A percentile compares a stretch with the other conserved stretches of the same genome.
These are phyloP conservation scores for Cirrhinus mrigala DNA, from an alignment of 2,797 vertebrate species.

Conservation along the genomic window DNA sequence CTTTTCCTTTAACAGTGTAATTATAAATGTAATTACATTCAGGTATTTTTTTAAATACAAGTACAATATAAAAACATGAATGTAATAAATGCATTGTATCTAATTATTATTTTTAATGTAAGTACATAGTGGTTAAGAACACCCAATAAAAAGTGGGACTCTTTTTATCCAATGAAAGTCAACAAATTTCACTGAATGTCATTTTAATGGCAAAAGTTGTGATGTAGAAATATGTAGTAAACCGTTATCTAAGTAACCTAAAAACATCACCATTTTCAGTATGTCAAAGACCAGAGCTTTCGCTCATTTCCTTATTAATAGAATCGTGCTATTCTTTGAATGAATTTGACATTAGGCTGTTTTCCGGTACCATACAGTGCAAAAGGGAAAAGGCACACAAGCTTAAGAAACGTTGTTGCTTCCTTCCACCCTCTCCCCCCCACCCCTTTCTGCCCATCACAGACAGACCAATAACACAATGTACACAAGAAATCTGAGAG, in stretches of 20 bases:
- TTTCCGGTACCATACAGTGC: neutral
- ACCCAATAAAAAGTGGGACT: too few species aligned
- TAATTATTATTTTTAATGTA: too few species aligned
- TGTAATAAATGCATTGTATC: too few species aligned
- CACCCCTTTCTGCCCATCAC: constrained; percentile 33
- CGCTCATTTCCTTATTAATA: constrained; percentile 11
- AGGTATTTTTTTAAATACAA: too few species aligned
- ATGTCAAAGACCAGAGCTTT: neutral
- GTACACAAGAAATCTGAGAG: constrained; percentile 43
- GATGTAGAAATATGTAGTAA: neutral
- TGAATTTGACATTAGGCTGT: constrained; percentile 19
- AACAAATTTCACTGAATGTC: neutral
- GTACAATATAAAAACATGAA: too few species aligned
- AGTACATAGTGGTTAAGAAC: too few species aligned
- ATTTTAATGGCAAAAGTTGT: neutral
- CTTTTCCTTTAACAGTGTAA: too few species aligned
- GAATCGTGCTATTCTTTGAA: neutral
- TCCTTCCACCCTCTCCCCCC: neutral
- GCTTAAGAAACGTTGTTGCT: constrained; percentile 33
- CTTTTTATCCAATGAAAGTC: too few species aligned
- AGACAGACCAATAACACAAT: constrained; percentile 47
- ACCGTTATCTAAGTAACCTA: constrained; percentile 19
- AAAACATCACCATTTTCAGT: neutral
- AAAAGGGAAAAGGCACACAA: constrained; percentile 5
- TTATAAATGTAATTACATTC: too few species aligned